Conservation (phyloP, 2,888 invertebrate genomes). For the Aethes cnicana region DNA sequence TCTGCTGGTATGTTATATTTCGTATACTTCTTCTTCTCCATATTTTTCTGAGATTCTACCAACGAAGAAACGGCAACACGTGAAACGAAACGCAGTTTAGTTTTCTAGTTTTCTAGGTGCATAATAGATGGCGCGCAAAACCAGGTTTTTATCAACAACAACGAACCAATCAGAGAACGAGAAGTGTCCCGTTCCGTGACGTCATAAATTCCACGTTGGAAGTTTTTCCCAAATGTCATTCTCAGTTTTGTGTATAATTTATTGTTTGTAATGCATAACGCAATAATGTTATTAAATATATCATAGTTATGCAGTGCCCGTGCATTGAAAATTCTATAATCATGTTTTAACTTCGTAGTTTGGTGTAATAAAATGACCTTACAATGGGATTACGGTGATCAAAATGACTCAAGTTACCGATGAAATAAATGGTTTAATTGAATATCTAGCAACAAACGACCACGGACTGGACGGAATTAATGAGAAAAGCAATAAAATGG, state of each 20-base stretch:
- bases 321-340: constrained; percentile 31
- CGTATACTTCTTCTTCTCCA: no score
- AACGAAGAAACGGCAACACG: no score
- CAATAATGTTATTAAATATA: constrained; percentile 35
- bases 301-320: constrained; percentile 30
- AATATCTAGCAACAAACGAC: constrained; percentile 65
- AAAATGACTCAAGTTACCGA: constrained; percentile 67
- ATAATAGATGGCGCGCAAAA: constrained; percentile 56
- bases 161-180: constrained; percentile 67
- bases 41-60: no score
- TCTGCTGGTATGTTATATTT: no score
- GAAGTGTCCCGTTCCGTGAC: constrained; percentile 79
- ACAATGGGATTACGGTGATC: constrained; percentile 42
- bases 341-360: constrained; percentile 12
- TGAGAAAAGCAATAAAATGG: constrained; percentile 62
- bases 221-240: constrained; percentile 73
- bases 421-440: constrained; percentile 70
- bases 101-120: constrained; percentile 3
- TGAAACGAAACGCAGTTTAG: constrained; percentile 16
- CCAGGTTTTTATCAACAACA: constrained; percentile 52
- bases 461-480: constrained; percentile 51
- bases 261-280: constrained; percentile 44
- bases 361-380: constrained; percentile 47
- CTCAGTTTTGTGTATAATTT: constrained; percentile 58
- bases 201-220: constrained; percentile 87